Percentiles rank a stretch among this genome's conserved stretches.
phyloP scores from a whole-genome alignment of 2,888 invertebrate species.

The Synergus japonicus region DNA sequence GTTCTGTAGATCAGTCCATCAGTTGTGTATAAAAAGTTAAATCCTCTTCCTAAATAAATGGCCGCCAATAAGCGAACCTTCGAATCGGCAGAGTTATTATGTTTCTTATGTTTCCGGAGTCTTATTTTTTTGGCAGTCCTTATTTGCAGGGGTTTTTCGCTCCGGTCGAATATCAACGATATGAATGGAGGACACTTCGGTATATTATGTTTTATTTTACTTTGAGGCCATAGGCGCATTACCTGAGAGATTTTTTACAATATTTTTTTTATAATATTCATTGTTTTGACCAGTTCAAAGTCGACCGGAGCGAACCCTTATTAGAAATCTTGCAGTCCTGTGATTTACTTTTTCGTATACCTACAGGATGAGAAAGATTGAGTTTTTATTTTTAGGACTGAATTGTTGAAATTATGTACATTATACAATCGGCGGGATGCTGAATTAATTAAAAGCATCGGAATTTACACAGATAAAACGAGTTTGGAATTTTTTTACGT shows the following conservation, averaged over 20 bases:
- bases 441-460: conserved; percentile 5
- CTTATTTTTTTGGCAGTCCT: conserved; percentile 58
- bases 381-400: conserved; percentile 12
- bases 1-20: conserved; percentile 44
- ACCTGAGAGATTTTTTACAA: conserved; percentile 25
- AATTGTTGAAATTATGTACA: background rate
- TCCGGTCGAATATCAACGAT: conserved; percentile 36
- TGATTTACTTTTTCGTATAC: conserved; percentile 16
- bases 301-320: conserved; percentile 22
- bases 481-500: background rate
- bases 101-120: conserved; percentile 65
- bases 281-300: conserved; percentile 30
- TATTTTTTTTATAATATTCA: conserved; percentile 22
- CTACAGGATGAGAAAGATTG: conserved; percentile 23
- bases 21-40: conserved; percentile 47
- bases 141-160: background rate
- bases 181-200: conserved; percentile 39
- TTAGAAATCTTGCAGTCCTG: conserved; percentile 13
- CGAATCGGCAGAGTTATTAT: conserved; percentile 41
- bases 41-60: conserved; percentile 39
- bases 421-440: conserved; percentile 3
- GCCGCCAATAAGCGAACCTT: conserved; percentile 16
- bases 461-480: background rate
- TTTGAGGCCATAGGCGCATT: conserved; percentile 37
- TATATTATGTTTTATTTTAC: conserved; percentile 37